Percentiles rank a stretch among this genome's conserved stretches.
Evolutionary conservation across 2,113 vertebrate species (phyloP).

Genomic region (Lipophrys pholis): DNA sequence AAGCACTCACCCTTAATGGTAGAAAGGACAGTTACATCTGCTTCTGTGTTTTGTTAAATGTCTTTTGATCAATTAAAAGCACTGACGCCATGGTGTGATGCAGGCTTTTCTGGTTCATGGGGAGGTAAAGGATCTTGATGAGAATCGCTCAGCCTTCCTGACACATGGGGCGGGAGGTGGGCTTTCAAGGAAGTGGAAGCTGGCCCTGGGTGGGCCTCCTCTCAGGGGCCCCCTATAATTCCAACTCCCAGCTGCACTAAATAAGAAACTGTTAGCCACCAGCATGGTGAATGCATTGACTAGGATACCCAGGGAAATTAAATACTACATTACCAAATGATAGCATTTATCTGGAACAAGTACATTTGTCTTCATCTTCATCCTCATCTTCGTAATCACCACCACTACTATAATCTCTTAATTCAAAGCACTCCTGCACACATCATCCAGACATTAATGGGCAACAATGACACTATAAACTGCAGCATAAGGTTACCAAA

Average conservation of each 20-base stretch:
- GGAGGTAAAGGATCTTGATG: constrained; percentile 70
- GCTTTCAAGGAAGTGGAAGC: constrained; percentile 61
- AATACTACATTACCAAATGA: constrained; percentile 50
- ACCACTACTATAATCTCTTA: constrained; percentile 13
- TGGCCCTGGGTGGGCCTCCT: constrained; percentile 73
- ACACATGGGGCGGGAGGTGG: constrained; percentile 57
- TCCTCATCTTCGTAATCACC: constrained; percentile 37
- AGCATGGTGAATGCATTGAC: constrained; percentile 39
- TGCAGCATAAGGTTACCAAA: constrained; percentile 20
- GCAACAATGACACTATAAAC: constrained; percentile 10
- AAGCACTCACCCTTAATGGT: constrained; percentile 56
- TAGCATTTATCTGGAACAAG: constrained; percentile 58
- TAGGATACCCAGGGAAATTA: constrained; percentile 54
- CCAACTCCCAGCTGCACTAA: constrained; percentile 70
- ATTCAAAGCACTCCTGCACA: constrained; percentile 42
- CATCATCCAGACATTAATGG: constrained; percentile 38
- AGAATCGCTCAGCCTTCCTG: constrained; percentile 69
- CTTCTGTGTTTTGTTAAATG: constrained; percentile 63
- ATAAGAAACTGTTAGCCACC: constrained; percentile 61
- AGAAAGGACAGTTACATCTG: constrained; percentile 54
- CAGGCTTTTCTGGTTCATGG: constrained; percentile 52
- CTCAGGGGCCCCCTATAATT: constrained; percentile 70
- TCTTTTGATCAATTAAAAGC: constrained; percentile 77
- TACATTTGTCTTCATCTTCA: constrained; percentile 15
- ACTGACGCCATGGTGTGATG: constrained; percentile 63